These are phyloP conservation scores for Habropoda laboriosa DNA, from an alignment of 1,140 invertebrate genomes.

Conservation along the genomic window DNA sequence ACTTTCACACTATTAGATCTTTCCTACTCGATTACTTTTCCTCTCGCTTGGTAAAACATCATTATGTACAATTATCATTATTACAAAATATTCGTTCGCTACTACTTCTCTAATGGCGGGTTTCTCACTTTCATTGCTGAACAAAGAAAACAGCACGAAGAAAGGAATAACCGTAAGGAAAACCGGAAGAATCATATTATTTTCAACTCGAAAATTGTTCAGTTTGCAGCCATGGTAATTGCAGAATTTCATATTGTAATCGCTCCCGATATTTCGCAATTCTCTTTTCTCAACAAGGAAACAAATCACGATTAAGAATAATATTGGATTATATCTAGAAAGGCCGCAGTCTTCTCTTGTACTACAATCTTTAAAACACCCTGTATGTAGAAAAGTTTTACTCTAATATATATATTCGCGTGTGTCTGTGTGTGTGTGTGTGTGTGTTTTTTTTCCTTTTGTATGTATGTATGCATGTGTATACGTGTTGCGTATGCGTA, in stretches of 20 bases:
- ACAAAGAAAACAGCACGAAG: no score
- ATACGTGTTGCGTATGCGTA: conserved; percentile 49
- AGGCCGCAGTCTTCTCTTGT: conserved; percentile 52
- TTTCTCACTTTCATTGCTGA: no score
- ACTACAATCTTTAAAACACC: conserved; percentile 51
- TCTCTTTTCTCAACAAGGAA: not conserved
- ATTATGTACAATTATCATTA: not conserved
- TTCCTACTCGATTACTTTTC: not conserved
- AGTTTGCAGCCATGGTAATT: conserved; percentile 4
- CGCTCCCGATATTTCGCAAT: not conserved
- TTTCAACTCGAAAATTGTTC: conserved; percentile 24
- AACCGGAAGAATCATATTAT: not conserved
- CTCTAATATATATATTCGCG: conserved; percentile 24
- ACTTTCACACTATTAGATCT: not conserved
- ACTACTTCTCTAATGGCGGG: no score
- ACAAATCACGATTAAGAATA: conserved; percentile 6
- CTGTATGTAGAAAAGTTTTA: conserved; percentile 31
- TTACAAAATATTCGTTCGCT: not conserved
- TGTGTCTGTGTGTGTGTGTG: conserved; percentile 47
- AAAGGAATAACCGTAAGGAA: no score
- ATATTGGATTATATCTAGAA: conserved; percentile 27
- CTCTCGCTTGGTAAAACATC: not conserved
- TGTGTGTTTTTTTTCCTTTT: no score
- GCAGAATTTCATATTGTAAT: not conserved
- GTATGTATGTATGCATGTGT: conserved; percentile 26